Conservation (phyloP, 2,888 invertebrate species). For the Chalcis sispes region DNA sequence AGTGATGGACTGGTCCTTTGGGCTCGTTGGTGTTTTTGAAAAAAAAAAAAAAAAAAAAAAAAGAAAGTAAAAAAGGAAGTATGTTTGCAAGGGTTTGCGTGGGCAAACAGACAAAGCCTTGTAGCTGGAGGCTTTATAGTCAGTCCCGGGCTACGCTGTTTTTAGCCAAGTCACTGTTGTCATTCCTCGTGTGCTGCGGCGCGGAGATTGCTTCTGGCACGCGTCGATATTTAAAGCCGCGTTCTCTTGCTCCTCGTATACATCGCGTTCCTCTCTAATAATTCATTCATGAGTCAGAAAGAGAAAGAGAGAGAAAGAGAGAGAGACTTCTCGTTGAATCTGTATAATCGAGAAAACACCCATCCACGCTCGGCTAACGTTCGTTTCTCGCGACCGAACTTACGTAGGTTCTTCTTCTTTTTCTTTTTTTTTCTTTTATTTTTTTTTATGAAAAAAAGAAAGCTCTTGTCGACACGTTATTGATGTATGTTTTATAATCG, state of each 20-base stretch:
- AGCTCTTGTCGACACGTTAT: too few relatives aligned
- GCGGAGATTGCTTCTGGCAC: conserved; percentile 57
- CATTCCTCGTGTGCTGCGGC: conserved; percentile 52
- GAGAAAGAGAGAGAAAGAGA: too few relatives aligned
- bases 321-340: conserved; percentile 62
- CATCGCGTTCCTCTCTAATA: conserved; percentile 59
- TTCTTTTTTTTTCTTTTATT: too few relatives aligned
- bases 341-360: conserved; percentile 52
- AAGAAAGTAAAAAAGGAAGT: conserved; percentile 25
- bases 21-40: too few relatives aligned
- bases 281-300: conserved; percentile 62
- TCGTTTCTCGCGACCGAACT: too few relatives aligned
- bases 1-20: conserved; percentile 15
- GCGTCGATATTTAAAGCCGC: conserved; percentile 67
- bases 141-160: too few relatives aligned
- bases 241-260: conserved; percentile 64
- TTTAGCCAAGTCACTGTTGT: conserved; percentile 64
- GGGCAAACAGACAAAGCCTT: conserved; percentile 3
- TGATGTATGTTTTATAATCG: too few relatives aligned
- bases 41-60: too few relatives aligned
- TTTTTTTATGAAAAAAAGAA: too few relatives aligned
- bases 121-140: too few relatives aligned
- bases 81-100: conserved; percentile 16
- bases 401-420: too few relatives aligned
- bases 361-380: conserved; percentile 41